Evolutionary conservation across 2,113 vertebrate genomes (phyloP).

Genomic region (Columbina picui): DNA sequence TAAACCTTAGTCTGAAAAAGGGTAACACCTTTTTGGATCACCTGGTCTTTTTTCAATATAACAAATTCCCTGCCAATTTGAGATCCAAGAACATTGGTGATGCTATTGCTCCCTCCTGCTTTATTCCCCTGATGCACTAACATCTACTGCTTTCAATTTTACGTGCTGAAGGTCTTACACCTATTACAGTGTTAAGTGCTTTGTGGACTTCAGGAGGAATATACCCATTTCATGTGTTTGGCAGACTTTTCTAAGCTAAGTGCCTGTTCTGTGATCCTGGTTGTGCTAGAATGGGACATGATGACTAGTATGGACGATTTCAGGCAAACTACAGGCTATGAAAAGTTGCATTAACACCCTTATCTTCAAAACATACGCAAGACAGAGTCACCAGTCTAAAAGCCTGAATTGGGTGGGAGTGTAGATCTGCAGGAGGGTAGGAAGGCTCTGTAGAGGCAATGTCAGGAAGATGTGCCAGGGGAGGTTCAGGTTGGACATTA

Average conservation of each 20-base stretch:
- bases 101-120: not conserved
- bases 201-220: not conserved
- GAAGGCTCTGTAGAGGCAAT: too few relatives aligned
- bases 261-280: not conserved
- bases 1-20: not conserved
- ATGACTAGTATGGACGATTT: accelerated
- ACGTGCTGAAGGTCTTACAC: not conserved
- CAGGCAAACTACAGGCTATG: not conserved
- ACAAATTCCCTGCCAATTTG: not conserved
- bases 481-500: too few relatives aligned
- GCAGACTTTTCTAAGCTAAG: not conserved
- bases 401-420: too few relatives aligned
- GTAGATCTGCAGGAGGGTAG: too few relatives aligned
- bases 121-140: not conserved
- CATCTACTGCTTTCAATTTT: not conserved
- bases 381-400: not conserved
- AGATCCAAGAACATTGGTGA: not conserved
- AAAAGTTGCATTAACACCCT: not conserved
- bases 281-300: not conserved
- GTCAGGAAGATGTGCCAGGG: too few relatives aligned
- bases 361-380: not conserved
- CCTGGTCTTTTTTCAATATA: not conserved
- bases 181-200: not conserved
- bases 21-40: not conserved
- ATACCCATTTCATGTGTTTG: not conserved